Evolutionary conservation across 2,113 vertebrate species (phyloP), one percentile per base, ranked within the genome.

Genomic region (Lamprologus speciosus): DNA sequence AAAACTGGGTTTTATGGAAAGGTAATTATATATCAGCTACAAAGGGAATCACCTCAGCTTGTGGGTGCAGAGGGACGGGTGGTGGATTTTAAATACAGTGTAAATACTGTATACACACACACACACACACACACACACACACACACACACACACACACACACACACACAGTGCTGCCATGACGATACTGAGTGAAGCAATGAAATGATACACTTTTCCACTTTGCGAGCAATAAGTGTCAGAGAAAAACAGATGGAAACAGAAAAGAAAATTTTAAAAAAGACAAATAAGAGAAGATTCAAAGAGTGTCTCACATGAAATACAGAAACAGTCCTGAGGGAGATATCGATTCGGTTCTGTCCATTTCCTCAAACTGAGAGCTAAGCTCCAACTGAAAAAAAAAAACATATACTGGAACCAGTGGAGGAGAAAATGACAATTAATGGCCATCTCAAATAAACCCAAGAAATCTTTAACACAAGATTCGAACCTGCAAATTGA

Each of bases 391-490:
- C 58, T 75, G n/a, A 70, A 28, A 17, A 85, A 21, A 26, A 26
- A 23, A 26, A 33, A 82, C 11, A 57, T 37, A 89, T 7, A 28
- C 45, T 7, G 14, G 31, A 87, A 80, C 85, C 78, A 89, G 68
- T 50, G 11, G 85, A 89, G 85, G 70, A 82, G 86, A 90, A 94
- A 94, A 93, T 83, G 11, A 85, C 54, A 80, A 91, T 94, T 88
- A 73, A 88, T 92, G 35, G 8, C 16, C 5, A n/a, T 28, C 57
- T 31, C 60, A 89, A 89, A 89, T 79, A 88, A 89, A 83, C 70
- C 60, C 21, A 35, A 60, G 35, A 28, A 68, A 83, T 88, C 54
- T 90, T 87, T 78, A 90, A 53, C 28, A 70, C 47, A 60, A 90
- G 13, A 19, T 51, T 78, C 3, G 63, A 37, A 12, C 33, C 68